Evolutionary conservation across 2,797 vertebrate species (phyloP), one percentile per base, ranked within the genome.

Genomic region (Epinephelus awoara): DNA sequence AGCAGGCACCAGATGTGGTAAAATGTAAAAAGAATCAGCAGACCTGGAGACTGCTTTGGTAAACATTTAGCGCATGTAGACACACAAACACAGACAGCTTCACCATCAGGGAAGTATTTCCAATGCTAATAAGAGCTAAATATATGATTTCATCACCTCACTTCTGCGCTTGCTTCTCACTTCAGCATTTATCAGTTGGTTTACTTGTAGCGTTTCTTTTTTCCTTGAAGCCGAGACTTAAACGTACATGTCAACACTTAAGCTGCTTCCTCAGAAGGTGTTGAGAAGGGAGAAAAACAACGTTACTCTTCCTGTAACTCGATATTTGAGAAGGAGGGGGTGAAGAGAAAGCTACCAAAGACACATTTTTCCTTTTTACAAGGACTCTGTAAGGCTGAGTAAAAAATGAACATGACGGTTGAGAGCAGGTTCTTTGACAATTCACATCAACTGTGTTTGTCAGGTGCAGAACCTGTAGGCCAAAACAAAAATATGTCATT

Each of bases 1-100:
- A 80, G 74, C 84, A 85, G 87, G 85, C 87, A 88, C 85, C 76
- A 77, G 77, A 85, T 82, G 75, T 82, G 80, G 71, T 34, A 15
- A 69, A 71, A 51, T 38, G 25, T 17, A 59, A 40, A 21, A 72
- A 40, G 19, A 4, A 56, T 29, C 2, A 72, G 57, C 80, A 76
- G 83, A 72, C 76, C 34, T 6, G 27, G 11, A 68, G 61, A 21
- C 71, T 29, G 71, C 73, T 66, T 66, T 42, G 56, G 83, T 86
- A 88, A 87, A 85, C 78, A 76, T 77, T 51, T 29, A 82, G 58
- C 55, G 12, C 61, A 75, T 15, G 14, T 58, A 49, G 51, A 81
- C 51, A 9, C 29, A 82, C 67, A 49, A 42, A 83, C 62, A 83
- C 38, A 25, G 38, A 74, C 65, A 34, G 42, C 44, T 77, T 65